phyloP scores from a whole-genome alignment of 2,797 vertebrate species.

The Cyclura pinguis region DNA sequence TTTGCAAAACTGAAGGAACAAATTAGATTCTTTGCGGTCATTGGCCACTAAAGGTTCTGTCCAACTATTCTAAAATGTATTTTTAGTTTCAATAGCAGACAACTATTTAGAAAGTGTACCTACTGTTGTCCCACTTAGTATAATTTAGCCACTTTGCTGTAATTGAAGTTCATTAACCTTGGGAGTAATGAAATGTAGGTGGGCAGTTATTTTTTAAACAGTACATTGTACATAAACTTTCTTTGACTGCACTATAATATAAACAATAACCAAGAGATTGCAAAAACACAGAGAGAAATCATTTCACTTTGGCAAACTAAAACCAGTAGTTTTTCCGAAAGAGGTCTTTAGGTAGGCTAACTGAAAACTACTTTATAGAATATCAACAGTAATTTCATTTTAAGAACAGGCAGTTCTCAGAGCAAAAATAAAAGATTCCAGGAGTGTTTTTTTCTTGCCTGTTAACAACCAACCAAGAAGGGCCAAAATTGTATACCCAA shows the following conservation, averaged over 20 bases:
- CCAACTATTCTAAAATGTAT: background rate
- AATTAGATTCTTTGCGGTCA: background rate
- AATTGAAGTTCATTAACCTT: background rate
- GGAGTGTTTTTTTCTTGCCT: background rate
- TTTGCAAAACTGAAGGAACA: background rate
- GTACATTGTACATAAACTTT: background rate
- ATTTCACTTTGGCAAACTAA: background rate
- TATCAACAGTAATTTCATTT: background rate
- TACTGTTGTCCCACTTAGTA: background rate
- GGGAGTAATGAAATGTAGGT: background rate
- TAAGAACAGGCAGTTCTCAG: background rate
- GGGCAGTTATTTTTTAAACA: background rate
- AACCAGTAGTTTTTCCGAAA: background rate
- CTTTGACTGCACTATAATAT: background rate
- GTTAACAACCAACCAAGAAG: background rate
- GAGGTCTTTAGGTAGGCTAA: background rate
- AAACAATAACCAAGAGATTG: background rate
- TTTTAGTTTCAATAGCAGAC: background rate
- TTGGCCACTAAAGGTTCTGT: too few species aligned
- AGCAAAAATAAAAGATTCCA: background rate
- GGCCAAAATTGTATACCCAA: background rate
- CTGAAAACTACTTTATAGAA: background rate
- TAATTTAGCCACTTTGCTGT: background rate
- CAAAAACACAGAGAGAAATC: background rate
- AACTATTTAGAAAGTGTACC: background rate